A percentile compares a stretch with the other conserved stretches of the same genome.
Evolutionary conservation across 2,888 invertebrate species (phyloP).

Genomic region (Vannuccia rotundouncinata): DNA sequence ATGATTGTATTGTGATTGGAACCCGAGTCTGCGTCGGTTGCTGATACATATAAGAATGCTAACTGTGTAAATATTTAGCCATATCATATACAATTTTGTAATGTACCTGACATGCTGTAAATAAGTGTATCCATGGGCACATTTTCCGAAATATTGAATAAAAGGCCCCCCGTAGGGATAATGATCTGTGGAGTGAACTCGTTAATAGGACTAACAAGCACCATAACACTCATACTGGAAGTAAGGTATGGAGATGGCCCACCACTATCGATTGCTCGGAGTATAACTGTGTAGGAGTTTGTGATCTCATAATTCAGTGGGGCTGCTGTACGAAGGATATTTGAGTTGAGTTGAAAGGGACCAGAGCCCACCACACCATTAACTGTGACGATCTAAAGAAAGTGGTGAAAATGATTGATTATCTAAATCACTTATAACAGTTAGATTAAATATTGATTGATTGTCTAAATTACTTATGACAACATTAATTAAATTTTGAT

Average conservation of each 20-base stretch:
- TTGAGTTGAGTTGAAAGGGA: not conserved
- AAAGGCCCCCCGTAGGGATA: not conserved
- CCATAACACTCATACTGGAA: conserved; percentile 6
- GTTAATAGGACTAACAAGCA: not conserved
- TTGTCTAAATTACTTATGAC: no score
- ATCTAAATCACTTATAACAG: no score
- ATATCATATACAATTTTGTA: no score
- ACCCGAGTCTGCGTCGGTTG: not conserved
- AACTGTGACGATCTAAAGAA: not conserved
- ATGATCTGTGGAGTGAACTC: not conserved
- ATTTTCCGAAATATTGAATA: not conserved
- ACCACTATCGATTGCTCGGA: not conserved
- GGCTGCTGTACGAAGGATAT: not conserved
- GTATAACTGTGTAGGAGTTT: not conserved
- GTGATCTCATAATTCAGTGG: conserved; percentile 20
- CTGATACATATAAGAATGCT: no score
- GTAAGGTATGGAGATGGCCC: not conserved
- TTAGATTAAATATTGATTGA: no score
- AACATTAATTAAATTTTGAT: no score
- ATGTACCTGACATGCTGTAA: not conserved
- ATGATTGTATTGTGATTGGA: conserved; percentile 12
- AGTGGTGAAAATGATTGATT: no score
- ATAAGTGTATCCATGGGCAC: not conserved
- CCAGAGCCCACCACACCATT: not conserved
- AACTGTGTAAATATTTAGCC: no score